A percentile compares a stretch with the other conserved stretches of the same genome.
Evolutionary conservation across 2,888 invertebrate species (phyloP).

Genomic region (Drosophila atripex): DNA sequence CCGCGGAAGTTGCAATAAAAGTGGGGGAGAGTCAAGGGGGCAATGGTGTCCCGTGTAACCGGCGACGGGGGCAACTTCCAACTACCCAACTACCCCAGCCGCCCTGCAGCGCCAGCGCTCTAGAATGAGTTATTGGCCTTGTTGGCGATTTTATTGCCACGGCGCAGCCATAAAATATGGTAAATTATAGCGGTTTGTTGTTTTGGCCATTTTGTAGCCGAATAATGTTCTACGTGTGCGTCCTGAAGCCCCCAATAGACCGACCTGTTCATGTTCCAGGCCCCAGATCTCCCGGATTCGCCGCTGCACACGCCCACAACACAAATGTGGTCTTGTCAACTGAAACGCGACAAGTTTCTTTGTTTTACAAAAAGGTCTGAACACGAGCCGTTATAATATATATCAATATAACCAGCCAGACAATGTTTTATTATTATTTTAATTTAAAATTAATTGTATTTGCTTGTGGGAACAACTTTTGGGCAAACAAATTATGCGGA

Average conservation of each 20-base stretch:
- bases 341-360: slow-evolving; percentile 49
- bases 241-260: slow-evolving; percentile 66
- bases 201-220: slow-evolving; percentile 83
- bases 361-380: slow-evolving; percentile 29
- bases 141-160: slow-evolving; percentile 83
- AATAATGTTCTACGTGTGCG: slow-evolving; percentile 81
- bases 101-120: slow-evolving; percentile 57
- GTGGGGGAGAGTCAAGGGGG: slow-evolving; percentile 48
- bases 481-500: slow-evolving; percentile 21
- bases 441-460: slow-evolving; percentile 32
- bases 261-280: slow-evolving; percentile 62
- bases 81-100: slow-evolving; percentile 35
- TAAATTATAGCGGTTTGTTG: slow-evolving; percentile 83
- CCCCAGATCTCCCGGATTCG: slow-evolving; percentile 26
- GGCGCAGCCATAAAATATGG: slow-evolving; percentile 83
- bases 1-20: slow-evolving; percentile 8
- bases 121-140: slow-evolving; percentile 83
- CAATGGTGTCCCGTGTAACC: slow-evolving; percentile 61
- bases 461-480: slow-evolving; percentile 13
- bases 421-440: slow-evolving; percentile 28
- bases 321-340: slow-evolving; percentile 66
- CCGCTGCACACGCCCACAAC: slow-evolving; percentile 48
- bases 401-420: slow-evolving; percentile 22
- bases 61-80: slow-evolving; percentile 65
- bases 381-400: slow-evolving; percentile 31